These are phyloP conservation scores for Drosophila limbata DNA, from an alignment of 2,888 invertebrate genomes.

Conservation along the genomic window DNA sequence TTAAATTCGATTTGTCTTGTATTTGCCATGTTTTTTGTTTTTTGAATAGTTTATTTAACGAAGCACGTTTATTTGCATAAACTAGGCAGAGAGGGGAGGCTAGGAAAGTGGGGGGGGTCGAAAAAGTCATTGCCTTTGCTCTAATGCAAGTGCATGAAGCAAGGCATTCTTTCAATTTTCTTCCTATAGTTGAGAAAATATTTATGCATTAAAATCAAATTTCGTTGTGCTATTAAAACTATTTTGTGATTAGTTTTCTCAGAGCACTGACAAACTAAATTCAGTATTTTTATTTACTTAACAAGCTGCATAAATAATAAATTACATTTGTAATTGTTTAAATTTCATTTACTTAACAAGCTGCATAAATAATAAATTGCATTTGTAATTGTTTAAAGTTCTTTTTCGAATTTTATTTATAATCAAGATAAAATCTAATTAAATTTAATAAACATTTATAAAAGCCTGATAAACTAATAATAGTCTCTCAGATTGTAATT, in stretches of 20 bases:
- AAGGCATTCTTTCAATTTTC: conserved; percentile 16
- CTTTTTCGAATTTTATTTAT: background rate
- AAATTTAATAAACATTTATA: too few species aligned
- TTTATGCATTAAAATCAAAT: conserved; percentile 32
- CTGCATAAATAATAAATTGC: conserved; percentile 3
- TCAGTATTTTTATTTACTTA: background rate
- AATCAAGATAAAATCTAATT: too few species aligned
- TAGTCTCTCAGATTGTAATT: too few species aligned
- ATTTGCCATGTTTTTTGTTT: conserved; percentile 32
- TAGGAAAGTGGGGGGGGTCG: background rate
- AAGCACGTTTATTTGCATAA: conserved; percentile 53
- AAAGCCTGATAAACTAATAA: too few species aligned
- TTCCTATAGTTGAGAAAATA: conserved; percentile 22
- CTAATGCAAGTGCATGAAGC: conserved; percentile 17
- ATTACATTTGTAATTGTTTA: background rate
- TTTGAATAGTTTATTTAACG: conserved; percentile 57
- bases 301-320: conserved; percentile 4
- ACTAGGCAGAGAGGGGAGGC: background rate
- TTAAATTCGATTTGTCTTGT: conserved; percentile 74
- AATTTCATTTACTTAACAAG: background rate
- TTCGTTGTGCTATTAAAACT: conserved; percentile 2
- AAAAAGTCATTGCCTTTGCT: conserved; percentile 16
- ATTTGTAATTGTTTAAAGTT: background rate
- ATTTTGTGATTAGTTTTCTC: background rate
- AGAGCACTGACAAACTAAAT: background rate